A percentile compares a stretch with the other conserved stretches of the same genome.
These are phyloP conservation scores for Caiman crocodilus DNA, from an alignment of 2,797 vertebrate species.

Conservation along the genomic window DNA sequence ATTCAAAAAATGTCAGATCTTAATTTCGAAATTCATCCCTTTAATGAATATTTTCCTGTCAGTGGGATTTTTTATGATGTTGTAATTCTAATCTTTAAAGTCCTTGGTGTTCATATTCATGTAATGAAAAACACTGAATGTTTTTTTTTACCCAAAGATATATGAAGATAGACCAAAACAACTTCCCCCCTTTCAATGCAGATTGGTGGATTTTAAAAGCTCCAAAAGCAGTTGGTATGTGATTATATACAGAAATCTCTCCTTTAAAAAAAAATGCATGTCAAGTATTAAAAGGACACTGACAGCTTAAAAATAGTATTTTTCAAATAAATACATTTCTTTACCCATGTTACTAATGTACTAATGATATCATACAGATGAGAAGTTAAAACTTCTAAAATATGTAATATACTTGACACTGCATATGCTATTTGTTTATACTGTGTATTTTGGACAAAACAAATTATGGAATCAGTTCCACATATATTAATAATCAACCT, in stretches of 20 bases:
- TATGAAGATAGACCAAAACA: background rate
- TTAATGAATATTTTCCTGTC: background rate
- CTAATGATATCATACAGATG: background rate
- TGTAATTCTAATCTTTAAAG: background rate
- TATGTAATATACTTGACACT: background rate
- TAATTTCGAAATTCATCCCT: constrained; percentile 45
- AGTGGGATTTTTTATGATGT: constrained; percentile 1
- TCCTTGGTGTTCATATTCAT: constrained; percentile 8
- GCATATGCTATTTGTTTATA: background rate
- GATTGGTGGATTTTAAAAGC: background rate
- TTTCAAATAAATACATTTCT: background rate
- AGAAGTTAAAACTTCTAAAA: background rate
- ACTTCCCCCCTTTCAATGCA: background rate
- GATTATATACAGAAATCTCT: background rate
- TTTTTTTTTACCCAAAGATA: background rate
- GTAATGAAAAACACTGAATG: accelerated
- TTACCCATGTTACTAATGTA: background rate
- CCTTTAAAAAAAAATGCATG: background rate
- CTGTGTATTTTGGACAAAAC: background rate
- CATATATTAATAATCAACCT: background rate
- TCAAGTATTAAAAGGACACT: background rate
- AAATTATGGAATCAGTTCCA: background rate
- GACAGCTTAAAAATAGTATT: background rate
- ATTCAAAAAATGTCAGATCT: constrained; percentile 14
- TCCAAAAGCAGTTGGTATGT: background rate